Percentiles rank a stretch among this genome's conserved stretches.
These are phyloP conservation scores for Adrianichthys oophorus DNA, from an alignment of 2,797 vertebrate species.

Conservation along the genomic window DNA sequence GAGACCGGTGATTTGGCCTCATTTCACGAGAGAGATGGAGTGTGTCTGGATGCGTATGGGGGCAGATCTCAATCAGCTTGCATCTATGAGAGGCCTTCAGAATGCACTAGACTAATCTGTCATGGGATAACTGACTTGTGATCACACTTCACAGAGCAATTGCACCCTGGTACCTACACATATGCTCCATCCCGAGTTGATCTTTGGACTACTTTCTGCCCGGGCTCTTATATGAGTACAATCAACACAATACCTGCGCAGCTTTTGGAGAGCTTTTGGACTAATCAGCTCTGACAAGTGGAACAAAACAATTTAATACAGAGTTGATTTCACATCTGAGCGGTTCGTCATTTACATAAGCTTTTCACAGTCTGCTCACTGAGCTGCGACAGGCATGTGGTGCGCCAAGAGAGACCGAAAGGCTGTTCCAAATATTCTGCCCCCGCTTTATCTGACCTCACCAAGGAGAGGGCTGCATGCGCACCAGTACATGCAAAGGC, in stretches of 20 bases:
- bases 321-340: conserved; percentile 79
- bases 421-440: conserved; percentile 66
- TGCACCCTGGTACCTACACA: conserved; percentile 66
- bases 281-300: conserved; percentile 81
- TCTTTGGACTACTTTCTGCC: conserved; percentile 34
- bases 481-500: conserved; percentile 46
- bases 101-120: conserved; percentile 54
- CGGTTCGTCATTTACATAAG: conserved; percentile 77
- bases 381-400: conserved; percentile 76
- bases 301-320: conserved; percentile 82
- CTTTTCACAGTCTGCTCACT: conserved; percentile 76
- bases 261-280: conserved; percentile 65
- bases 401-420: conserved; percentile 66
- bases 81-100: conserved; percentile 56
- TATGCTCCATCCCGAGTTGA: conserved; percentile 57
- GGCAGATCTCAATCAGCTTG: conserved; percentile 56
- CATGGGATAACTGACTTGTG: conserved; percentile 60
- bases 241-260: conserved; percentile 75
- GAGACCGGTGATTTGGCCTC: conserved; percentile 53
- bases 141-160: conserved; percentile 72
- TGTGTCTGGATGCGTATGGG: conserved; percentile 38
- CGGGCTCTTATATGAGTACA: conserved; percentile 48
- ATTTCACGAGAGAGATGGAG: conserved; percentile 62
- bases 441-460: conserved; percentile 68
- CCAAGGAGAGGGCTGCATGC: conserved; percentile 62